Base-by-base conservation (phyloP, 2,888 invertebrate species). In the Caenorhabditis wallacei region DNA sequence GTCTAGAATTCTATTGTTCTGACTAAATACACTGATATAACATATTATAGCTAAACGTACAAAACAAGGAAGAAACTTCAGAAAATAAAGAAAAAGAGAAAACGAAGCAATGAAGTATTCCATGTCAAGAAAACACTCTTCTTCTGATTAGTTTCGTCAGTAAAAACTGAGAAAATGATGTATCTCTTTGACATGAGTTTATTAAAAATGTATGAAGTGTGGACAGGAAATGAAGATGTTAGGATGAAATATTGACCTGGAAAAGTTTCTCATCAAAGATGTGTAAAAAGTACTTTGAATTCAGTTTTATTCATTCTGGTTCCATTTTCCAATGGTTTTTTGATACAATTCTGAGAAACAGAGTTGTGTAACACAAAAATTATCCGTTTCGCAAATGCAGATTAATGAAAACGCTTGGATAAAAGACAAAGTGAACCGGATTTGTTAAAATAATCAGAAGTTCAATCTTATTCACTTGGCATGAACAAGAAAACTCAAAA, bases 101-200 rank as follows among this genome's bases (percentile, higher is more conserved):
- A 59, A 35, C 30, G 51, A 22, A 48, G 68, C 18, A 3, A 51
- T 59, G 35, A 68, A 43, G 40, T 43, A 46, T 57, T 69, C 22
- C 46, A 54, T 68, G 66, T 68, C 69, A 43, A 46, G 69, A 69
- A 69, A 69, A 69, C 53, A 56, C 56, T 57, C 37, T 24, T 26
- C 53, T 43, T 24, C 40, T 69, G 57, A 57, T 69, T 69, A 53
- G 53, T 26, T 57, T 69, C 53, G 68, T 69, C 64, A 64, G 30
- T 64, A 48, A 16, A 46, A 26, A n/a, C 20, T 18, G 56, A 26
- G 11, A 35, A 56, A n/a, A 30, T 1, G 16, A 18, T 64, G 4
- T 54, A 4, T 51, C 16, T 46, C 26, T 20, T 22, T 24, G 56
- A 56, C 37, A 40, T 69, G 51, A 51, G 43, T 8, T 48, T 48